Evolutionary conservation across 2,797 vertebrate species (phyloP).

Genomic region (Loriculus beryllinus): DNA sequence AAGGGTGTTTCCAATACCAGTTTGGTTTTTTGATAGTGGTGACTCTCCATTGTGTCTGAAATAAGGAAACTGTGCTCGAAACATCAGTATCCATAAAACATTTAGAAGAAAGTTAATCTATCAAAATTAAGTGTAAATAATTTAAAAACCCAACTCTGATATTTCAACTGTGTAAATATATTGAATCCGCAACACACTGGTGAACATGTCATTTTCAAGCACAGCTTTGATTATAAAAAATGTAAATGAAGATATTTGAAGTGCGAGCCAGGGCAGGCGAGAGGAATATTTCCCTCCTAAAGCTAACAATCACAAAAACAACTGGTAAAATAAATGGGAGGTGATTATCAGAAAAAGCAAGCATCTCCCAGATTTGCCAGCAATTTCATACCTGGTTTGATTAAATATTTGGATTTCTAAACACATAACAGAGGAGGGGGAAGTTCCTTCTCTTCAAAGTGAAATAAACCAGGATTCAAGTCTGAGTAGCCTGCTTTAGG

Average conservation of each 20-base stretch:
- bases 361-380: neutral
- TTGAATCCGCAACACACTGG: constrained; percentile 36
- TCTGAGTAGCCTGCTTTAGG: neutral
- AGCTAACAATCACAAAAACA: neutral
- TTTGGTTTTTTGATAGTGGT: neutral
- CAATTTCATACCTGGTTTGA: neutral
- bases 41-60: neutral
- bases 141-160: constrained; percentile 25
- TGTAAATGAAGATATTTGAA: constrained; percentile 41
- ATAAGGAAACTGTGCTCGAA: neutral
- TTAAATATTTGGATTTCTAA: neutral
- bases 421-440: neutral
- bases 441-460: neutral
- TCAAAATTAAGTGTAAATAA: constrained; percentile 36
- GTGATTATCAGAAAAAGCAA: neutral
- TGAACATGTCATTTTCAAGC: constrained; percentile 49
- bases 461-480: neutral
- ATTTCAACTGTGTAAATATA: constrained; percentile 42
- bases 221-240: constrained; percentile 37
- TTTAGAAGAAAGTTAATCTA: constrained; percentile 35
- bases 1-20: neutral
- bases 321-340: neutral
- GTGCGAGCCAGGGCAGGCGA: neutral
- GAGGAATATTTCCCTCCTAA: constrained; percentile 1
- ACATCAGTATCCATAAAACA: neutral